Percentiles rank a stretch among this genome's conserved stretches.
These are phyloP conservation scores for Lordiphosa stackelbergi DNA, from an alignment of 1,140 invertebrate genomes.

Conservation along the genomic window DNA sequence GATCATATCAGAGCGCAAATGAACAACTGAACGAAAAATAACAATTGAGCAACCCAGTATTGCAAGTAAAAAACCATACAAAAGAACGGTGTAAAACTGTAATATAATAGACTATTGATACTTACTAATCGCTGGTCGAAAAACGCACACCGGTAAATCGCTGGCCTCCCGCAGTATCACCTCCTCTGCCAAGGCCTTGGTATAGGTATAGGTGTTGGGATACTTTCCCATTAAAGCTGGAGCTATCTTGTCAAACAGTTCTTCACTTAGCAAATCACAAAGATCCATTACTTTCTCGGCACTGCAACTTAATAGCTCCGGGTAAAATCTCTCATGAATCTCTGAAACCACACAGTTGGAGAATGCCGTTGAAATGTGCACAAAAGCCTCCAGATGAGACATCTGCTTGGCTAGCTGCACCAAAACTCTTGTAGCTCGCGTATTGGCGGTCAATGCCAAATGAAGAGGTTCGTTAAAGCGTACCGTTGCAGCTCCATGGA, in stretches of 20 bases:
- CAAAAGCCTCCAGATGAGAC: neutral
- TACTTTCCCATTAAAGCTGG: conserved; percentile 1
- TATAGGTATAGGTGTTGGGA: conserved; percentile 2
- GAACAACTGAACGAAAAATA: too few relatives aligned
- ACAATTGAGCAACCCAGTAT: too few relatives aligned
- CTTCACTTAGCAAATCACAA: neutral
- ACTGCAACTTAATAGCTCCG: neutral
- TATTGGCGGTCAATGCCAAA: conserved; percentile 80
- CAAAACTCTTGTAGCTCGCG: conserved; percentile 78
- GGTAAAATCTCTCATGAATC: neutral
- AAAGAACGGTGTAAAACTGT: too few relatives aligned
- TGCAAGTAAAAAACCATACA: too few relatives aligned
- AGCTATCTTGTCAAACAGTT: conserved; percentile 1
- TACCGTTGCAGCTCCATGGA: conserved; percentile 91
- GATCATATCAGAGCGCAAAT: too few relatives aligned
- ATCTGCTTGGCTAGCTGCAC: conserved; percentile 62
- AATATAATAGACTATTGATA: too few relatives aligned
- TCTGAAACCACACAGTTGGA: neutral
- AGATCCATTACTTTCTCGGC: neutral
- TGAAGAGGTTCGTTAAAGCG: conserved; percentile 87
- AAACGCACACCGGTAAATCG: conserved; percentile 1
- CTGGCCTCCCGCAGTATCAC: neutral
- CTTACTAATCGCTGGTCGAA: conserved; percentile 4
- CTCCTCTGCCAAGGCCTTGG: conserved; percentile 3
- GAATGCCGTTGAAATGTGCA: conserved; percentile 1